Conservation (phyloP, 2,888 invertebrate genomes). For the Rhimphoctona megacephalus region DNA sequence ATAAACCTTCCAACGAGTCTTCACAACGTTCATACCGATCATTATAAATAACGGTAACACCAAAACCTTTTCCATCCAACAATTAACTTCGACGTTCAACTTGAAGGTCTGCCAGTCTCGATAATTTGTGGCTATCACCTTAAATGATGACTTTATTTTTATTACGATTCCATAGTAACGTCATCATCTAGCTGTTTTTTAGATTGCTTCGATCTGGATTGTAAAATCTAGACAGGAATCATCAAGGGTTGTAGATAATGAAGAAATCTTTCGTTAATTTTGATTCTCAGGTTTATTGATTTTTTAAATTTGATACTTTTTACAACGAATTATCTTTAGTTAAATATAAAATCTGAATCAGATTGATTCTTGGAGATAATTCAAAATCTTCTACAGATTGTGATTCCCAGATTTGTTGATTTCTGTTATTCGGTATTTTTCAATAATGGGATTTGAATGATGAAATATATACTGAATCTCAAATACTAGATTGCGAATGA, state of each 20-base stretch:
- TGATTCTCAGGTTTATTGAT: background rate
- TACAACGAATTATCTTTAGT: too few species aligned
- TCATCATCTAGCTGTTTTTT: slow-evolving; percentile 4
- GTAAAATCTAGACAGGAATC: background rate
- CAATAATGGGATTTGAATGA: background rate
- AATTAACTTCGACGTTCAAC: slow-evolving; percentile 9
- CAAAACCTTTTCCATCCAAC: slow-evolving; percentile 8
- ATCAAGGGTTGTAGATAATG: background rate
- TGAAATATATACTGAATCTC: background rate
- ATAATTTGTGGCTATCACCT: slow-evolving; percentile 17
- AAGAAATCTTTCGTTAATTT: background rate
- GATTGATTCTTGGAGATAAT: background rate
- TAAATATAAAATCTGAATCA: too few species aligned
- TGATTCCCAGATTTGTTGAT: background rate
- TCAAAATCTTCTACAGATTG: background rate
- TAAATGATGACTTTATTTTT: background rate
- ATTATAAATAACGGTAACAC: slow-evolving; percentile 50
- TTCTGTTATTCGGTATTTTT: background rate
- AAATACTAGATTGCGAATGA: background rate
- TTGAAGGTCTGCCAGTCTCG: slow-evolving; percentile 4
- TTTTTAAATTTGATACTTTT: too few species aligned
- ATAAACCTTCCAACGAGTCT: slow-evolving; percentile 44
- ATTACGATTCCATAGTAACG: background rate
- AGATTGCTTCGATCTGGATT: background rate
- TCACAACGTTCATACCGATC: slow-evolving; percentile 31